Evolutionary conservation across 2,113 vertebrate genomes (phyloP).

Genomic region (Ploceus nigricollis): DNA sequence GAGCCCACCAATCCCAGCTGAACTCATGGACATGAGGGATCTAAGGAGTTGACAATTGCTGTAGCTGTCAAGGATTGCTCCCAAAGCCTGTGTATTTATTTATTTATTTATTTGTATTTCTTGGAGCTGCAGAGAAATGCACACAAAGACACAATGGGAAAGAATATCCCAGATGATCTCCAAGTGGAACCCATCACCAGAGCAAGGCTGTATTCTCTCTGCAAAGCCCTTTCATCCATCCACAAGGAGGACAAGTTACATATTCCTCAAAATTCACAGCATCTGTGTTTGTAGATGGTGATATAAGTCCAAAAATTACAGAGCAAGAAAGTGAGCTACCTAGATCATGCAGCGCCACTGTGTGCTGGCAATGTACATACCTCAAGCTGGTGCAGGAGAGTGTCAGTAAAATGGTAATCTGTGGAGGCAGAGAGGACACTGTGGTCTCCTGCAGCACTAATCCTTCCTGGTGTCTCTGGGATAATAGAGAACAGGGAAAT

Average conservation of each 20-base stretch:
- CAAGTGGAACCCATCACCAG: background rate
- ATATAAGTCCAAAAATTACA: background rate
- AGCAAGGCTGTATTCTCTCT: background rate
- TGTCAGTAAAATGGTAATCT: background rate
- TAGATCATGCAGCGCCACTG: background rate
- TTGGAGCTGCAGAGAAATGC: background rate
- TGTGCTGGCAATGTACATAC: background rate
- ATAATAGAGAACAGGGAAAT: background rate
- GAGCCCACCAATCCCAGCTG: background rate
- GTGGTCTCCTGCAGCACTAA: background rate
- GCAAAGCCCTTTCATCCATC: background rate
- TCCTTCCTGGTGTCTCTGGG: background rate
- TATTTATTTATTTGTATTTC: background rate
- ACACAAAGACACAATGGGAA: background rate
- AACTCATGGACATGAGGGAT: background rate
- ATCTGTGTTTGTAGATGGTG: background rate
- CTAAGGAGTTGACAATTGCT: background rate
- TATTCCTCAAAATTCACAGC: background rate
- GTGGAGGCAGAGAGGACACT: background rate
- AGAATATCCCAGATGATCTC: background rate
- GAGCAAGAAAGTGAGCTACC: background rate
- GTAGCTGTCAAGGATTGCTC: background rate
- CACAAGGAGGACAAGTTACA: background rate
- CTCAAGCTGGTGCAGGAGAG: background rate
- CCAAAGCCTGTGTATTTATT: background rate